phyloP scores from a whole-genome alignment of 2,113 vertebrate species.

The Lethenteron reissneri region DNA sequence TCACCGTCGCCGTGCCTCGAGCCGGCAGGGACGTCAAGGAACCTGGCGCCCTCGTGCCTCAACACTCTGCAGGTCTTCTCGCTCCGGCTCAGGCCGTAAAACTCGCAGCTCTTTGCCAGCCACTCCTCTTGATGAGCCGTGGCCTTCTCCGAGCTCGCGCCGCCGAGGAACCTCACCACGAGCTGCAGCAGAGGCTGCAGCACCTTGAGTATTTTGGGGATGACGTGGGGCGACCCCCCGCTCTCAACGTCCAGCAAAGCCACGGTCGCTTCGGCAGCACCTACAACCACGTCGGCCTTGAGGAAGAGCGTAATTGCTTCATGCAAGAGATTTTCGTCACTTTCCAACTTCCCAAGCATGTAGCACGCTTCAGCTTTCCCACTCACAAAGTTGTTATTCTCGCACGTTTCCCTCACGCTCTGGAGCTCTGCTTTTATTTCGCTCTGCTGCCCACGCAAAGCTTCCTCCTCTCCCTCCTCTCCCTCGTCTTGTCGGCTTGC shows the following conservation, averaged over 20 bases:
- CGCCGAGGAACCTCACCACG: constrained; percentile 21
- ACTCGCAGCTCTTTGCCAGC: too few species aligned
- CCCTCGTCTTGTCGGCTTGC: constrained; percentile 8
- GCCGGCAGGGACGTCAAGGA: too few species aligned
- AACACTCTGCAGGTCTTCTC: too few species aligned
- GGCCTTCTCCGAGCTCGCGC: constrained; percentile 2
- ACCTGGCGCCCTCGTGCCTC: too few species aligned
- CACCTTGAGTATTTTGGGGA: constrained; percentile 16
- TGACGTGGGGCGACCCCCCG: not conserved
- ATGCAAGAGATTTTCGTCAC: constrained; percentile 14
- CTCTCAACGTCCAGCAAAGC: constrained; percentile 7
- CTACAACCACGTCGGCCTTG: constrained; percentile 13
- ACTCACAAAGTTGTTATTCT: constrained; percentile 22
- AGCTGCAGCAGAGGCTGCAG: constrained; percentile 24
- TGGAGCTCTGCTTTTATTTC: constrained; percentile 17
- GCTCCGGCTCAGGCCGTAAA: too few species aligned
- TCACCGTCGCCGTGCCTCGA: too few species aligned
- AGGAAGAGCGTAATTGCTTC: too few species aligned
- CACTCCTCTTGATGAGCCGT: too few species aligned
- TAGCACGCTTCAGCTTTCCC: constrained; percentile 17
- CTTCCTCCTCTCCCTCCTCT: constrained; percentile 26
- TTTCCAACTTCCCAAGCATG: constrained; percentile 17
- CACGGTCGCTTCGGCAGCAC: constrained; percentile 28
- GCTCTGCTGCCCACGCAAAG: constrained; percentile 18
- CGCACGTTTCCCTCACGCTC: constrained; percentile 25